These are phyloP conservation scores for Plagiodera versicolora DNA, from an alignment of 2,888 invertebrate genomes.

Conservation along the genomic window DNA sequence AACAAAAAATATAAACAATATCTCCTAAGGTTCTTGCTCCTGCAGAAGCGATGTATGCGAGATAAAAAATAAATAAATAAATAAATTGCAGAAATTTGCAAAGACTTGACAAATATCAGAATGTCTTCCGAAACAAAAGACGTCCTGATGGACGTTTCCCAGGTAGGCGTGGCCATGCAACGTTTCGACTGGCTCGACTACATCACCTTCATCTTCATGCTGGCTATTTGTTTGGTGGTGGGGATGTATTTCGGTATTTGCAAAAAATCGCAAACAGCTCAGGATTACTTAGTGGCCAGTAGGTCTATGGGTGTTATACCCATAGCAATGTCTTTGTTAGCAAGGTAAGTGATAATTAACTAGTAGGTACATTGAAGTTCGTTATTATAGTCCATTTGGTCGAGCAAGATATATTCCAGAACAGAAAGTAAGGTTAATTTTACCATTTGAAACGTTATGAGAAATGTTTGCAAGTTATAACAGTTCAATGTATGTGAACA, in stretches of 20 bases:
- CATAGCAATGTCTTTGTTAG: slow-evolving; percentile 84
- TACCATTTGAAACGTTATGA: no score
- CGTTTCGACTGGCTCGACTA: slow-evolving; percentile 70
- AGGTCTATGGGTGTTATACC: slow-evolving; percentile 84
- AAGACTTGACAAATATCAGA: neutral
- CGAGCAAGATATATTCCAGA: no score
- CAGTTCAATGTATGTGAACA: no score
- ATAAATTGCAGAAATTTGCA: no score
- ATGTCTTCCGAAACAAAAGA: slow-evolving; percentile 2
- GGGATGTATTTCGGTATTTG: slow-evolving; percentile 76
- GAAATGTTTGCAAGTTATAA: no score
- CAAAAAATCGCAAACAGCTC: slow-evolving; percentile 63
- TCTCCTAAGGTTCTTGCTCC: no score
- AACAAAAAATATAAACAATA: no score
- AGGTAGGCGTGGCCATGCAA: slow-evolving; percentile 46
- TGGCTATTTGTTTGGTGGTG: slow-evolving; percentile 73
- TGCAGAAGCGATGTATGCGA: no score
- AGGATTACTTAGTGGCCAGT: slow-evolving; percentile 80
- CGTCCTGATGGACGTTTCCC: slow-evolving; percentile 39
- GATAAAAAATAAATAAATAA: no score
- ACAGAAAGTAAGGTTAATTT: no score
- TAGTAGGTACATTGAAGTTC: no score
- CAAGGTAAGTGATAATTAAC: slow-evolving; percentile 64
- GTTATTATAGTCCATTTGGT: no score
- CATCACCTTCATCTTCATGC: slow-evolving; percentile 74